Percentiles rank a stretch among this genome's conserved stretches.
phyloP scores from a whole-genome alignment of 2,888 invertebrate species.

The Hipparchia sbordonii region DNA sequence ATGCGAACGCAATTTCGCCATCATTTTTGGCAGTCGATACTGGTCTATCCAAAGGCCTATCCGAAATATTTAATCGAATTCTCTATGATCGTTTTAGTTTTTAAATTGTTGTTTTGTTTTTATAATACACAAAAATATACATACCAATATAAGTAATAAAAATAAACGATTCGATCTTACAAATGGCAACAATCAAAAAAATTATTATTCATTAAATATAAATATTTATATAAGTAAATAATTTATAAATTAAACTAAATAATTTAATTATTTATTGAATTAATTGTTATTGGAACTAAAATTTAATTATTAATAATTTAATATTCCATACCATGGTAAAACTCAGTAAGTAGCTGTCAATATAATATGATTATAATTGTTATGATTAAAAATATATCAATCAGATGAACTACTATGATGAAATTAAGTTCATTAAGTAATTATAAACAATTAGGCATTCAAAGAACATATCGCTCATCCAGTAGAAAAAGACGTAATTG shows the following conservation, averaged over 20 bases:
- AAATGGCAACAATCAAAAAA: constrained; percentile 14
- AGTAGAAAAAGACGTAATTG: too few species aligned
- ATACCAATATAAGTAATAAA: not conserved
- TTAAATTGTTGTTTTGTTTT: not conserved
- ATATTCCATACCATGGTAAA: not conserved
- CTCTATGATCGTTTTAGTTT: not conserved
- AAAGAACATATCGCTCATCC: too few species aligned
- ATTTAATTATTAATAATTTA: not conserved
- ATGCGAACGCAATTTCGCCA: constrained; percentile 49
- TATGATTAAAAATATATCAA: not conserved
- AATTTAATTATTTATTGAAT: not conserved
- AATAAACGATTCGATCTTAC: constrained; percentile 16
- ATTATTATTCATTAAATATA: not conserved
- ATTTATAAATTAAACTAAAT: not conserved
- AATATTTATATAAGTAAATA: constrained; percentile 6
- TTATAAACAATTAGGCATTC: too few species aligned
- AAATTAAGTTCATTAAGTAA: not conserved
- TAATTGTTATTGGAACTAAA: constrained; percentile 6
- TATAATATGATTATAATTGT: not conserved
- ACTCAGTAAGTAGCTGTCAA: not conserved
- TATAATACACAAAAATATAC: not conserved
- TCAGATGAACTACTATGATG: not conserved
- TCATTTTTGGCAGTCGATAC: constrained; percentile 38
- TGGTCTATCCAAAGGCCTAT: constrained; percentile 29
- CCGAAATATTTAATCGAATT: constrained; percentile 21